Base-by-base conservation (phyloP, 2,888 invertebrate species). In the Myopa tessellatipennis region DNA sequence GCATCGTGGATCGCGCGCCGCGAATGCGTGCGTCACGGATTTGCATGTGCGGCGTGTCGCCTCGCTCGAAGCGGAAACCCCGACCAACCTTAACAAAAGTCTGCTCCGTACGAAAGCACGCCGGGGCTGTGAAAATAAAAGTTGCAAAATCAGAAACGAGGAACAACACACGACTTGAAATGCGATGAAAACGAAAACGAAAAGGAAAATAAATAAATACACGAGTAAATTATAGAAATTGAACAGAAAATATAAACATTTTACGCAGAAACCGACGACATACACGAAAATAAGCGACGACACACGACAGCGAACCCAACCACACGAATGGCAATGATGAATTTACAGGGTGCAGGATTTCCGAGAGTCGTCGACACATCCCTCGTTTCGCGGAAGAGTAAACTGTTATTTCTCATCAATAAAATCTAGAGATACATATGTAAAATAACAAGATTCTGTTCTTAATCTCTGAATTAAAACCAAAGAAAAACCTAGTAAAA, bases 21-120 rank as follows among this genome's bases (percentile, higher is more conserved):
- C 50, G 16, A 61, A 45, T 45, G 61, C 45, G 61, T 73, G 73
- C 61, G 73, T 73, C 73, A 73, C 73, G 73, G 45, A 61, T 73
- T 73, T 73, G 61, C 16, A 65, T 65, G 38, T 36, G 55, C 52
- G 26, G 34, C 55, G 26, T 45, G 60, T 72, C 26, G 60, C 52
- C 6, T 70, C 34, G 52, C 55, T 70, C 60, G 40, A 34, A 40
- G 60, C 45, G 45, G 45, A 6, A 61, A 61, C 73, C 73, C 61
- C 61, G 73, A 73, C 73, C 73, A 73, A 45, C 73, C 73, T 73
- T 73, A 60, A 73, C 73, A 73, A 73, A 73, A 60, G 40, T 36
- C 45, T 38, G 58, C 14, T 26, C 18, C 4, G 5, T 10, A 16
- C 14, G 14, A 60, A 61, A 5, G 61, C 50, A 45, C 45, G 38